Evolutionary conservation across 2,888 invertebrate species (phyloP).

Genomic region (Escarpia spicata): DNA sequence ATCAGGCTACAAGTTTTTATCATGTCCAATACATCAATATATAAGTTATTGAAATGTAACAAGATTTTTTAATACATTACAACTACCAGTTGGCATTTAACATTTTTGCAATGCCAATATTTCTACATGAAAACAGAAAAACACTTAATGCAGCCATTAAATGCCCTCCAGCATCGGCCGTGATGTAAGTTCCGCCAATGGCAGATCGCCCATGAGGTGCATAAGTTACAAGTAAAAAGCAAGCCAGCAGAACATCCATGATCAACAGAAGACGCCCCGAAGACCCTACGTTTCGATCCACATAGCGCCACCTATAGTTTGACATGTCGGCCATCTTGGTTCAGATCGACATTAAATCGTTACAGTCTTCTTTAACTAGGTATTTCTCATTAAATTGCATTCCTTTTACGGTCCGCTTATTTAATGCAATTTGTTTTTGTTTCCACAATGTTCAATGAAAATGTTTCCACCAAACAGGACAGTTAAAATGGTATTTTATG

Average conservation of each 20-base stretch:
- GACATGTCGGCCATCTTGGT: conserved; percentile 12
- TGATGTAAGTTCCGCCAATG: background rate
- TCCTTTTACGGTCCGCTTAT: background rate
- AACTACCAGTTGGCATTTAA: background rate
- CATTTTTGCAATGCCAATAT: background rate
- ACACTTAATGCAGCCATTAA: background rate
- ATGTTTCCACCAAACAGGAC: background rate
- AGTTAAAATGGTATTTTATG: background rate
- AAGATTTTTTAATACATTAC: background rate
- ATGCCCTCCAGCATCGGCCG: background rate
- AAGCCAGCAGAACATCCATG: background rate
- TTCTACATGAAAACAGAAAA: background rate
- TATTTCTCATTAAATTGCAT: background rate
- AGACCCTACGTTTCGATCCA: background rate
- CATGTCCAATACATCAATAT: background rate
- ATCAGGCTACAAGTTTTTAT: background rate
- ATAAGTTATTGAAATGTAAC: background rate
- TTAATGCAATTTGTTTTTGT: background rate
- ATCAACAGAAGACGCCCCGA: background rate
- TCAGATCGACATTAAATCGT: background rate
- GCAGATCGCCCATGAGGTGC: background rate
- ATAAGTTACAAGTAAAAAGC: background rate
- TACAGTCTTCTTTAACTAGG: background rate
- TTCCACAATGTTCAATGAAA: background rate
- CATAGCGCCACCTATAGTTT: conserved; percentile 12